Percentiles rank a stretch among this genome's conserved stretches.
Conservation (phyloP, 2,113 vertebrate species). For the Hippocampus comes region DNA sequence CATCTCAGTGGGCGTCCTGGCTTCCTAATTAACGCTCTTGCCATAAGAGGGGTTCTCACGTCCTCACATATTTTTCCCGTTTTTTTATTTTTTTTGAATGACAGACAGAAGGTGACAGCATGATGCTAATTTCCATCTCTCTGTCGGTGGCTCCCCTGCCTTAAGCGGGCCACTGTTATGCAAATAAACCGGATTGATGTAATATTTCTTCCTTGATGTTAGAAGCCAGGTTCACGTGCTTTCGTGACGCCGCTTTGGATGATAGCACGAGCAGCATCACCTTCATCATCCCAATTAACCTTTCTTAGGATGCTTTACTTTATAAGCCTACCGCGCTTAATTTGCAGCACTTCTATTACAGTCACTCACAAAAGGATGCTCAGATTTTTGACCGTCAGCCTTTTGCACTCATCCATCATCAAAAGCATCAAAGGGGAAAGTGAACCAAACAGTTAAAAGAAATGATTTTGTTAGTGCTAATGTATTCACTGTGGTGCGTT, state of each 20-base stretch:
- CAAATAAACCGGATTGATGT: constrained; percentile 62
- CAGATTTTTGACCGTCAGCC: not conserved
- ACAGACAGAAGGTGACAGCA: constrained; percentile 76
- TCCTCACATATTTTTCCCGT: constrained; percentile 46
- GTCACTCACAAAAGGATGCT: not conserved
- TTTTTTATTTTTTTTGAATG: constrained; percentile 62
- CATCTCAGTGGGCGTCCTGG: constrained; percentile 64
- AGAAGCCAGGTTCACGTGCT: constrained; percentile 26
- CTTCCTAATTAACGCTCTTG: constrained; percentile 73
- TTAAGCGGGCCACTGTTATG: constrained; percentile 67
- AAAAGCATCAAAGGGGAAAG: not conserved
- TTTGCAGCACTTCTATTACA: constrained; percentile 5
- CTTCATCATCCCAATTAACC: constrained; percentile 41
- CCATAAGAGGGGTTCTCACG: constrained; percentile 66
- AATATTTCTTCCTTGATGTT: constrained; percentile 36
- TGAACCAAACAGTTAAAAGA: not conserved
- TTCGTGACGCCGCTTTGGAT: constrained; percentile 21
- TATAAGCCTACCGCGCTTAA: not conserved
- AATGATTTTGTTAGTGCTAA: not conserved
- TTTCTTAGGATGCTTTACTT: constrained; percentile 2
- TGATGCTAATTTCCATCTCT: constrained; percentile 70
- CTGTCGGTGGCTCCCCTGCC: constrained; percentile 60
- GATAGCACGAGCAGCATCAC: constrained; percentile 15
- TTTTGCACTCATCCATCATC: not conserved
- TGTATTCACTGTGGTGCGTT: not conserved